Evolutionary conservation across 1,140 invertebrate species (phyloP).

Genomic region (Panagrolaimus sp.): DNA sequence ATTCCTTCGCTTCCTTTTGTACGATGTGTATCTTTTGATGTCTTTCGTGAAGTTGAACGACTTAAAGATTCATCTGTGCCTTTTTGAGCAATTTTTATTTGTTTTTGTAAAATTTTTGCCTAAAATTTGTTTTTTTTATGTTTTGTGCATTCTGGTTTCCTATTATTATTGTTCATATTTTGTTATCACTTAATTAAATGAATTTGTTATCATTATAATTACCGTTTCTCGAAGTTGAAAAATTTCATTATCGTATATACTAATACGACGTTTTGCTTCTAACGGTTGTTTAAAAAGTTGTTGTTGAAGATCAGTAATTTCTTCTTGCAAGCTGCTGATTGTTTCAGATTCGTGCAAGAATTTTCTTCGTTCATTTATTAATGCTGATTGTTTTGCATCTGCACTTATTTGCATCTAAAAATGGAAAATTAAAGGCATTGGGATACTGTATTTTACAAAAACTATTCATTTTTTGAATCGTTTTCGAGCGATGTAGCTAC

Average conservation of each 20-base stretch:
- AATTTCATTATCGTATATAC: background rate
- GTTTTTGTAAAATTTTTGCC: background rate
- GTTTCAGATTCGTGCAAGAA: background rate
- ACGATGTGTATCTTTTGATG: conserved; percentile 1
- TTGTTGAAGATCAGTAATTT: background rate
- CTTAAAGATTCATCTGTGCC: background rate
- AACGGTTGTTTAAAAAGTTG: background rate
- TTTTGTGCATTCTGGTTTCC: too few relatives aligned
- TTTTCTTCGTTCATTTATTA: background rate
- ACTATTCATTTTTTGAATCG: too few relatives aligned
- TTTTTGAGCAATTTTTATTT: conserved; percentile 2
- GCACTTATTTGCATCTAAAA: conserved; percentile 4
- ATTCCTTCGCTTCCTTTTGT: conserved; percentile 6
- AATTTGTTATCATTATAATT: too few relatives aligned
- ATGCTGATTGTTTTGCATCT: background rate
- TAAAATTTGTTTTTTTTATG: background rate
- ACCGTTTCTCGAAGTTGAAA: background rate
- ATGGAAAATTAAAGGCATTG: too few relatives aligned
- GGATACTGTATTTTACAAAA: too few relatives aligned
- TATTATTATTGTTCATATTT: too few relatives aligned
- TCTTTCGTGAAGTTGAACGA: conserved; percentile 3
- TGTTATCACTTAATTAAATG: too few relatives aligned
- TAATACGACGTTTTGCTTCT: background rate
- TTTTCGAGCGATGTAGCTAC: too few relatives aligned
- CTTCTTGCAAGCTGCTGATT: background rate